Base-by-base conservation (phyloP, 1,140 invertebrate species). In the Drosophila parabipectinata region DNA sequence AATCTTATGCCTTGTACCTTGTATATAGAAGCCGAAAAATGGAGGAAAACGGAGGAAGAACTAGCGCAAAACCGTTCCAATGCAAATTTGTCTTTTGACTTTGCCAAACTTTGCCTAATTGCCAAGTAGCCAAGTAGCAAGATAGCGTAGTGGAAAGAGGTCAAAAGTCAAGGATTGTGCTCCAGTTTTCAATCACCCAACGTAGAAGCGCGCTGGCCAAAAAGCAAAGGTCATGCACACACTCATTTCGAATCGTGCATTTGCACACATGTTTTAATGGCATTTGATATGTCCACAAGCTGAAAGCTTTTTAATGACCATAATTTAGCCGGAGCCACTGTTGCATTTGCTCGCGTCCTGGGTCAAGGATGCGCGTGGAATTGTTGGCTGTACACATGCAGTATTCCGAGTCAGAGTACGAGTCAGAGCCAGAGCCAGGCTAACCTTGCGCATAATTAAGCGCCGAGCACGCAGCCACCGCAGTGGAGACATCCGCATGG, bases 11-110 rank as follows among this genome's bases (percentile, higher is more conserved):
- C 26, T 6, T 28, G 4, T 28, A 28, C 26, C 26, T 28, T 28
- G 6, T 28, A 28, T 74, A 56, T 39, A 74, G 34, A 60, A 44
- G 47, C 30, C 30, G 12, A 52, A 72, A 69, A 69, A 28, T 15
- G 7, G 6, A 44, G 1, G 6, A 8, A 28, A 48, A 39, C n/a
- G 21, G 10, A 12, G 21, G 34, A 7, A 18, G 15, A 57, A 56
- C 34, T 34, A 15, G 34, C 1, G 12, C 6, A 28, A n/a, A 50
- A 60, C 34, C 45, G 63, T 76, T 68, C 52, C 72, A 77, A 74
- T 84, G 81, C 81, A 84, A 87, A 85, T 85, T 87, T 82, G 82
- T 82, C 82, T 80, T 87, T 85, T 87, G 82, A 85, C 78, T 87
- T 87, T 78, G 50, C 34, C 41, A 54, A 80, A 77, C 56, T 77